Evolutionary conservation across 2,113 vertebrate species (phyloP).

Genomic region (Catharus fuscescens): DNA sequence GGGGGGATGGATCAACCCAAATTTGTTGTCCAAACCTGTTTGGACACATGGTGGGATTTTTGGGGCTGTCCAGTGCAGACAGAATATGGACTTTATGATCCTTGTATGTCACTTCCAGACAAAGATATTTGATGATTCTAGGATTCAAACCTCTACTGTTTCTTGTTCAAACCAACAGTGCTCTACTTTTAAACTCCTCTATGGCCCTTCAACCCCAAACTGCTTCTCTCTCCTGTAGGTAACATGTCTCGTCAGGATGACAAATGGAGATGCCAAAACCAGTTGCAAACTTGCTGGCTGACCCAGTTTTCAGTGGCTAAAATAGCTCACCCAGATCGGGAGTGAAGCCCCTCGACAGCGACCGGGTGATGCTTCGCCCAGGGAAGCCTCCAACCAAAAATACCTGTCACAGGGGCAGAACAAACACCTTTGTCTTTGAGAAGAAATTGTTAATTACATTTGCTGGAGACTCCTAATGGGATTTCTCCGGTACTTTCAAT

Average conservation of each 20-base stretch:
- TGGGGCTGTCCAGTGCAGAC: not conserved
- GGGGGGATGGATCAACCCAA: rapidly evolving
- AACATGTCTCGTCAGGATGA: not conserved
- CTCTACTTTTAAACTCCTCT: not conserved
- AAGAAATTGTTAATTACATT: slow-evolving; percentile 60
- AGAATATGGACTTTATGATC: not conserved
- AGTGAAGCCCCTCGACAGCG: rapidly evolving
- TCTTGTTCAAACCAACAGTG: not conserved
- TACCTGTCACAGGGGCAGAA: not conserved
- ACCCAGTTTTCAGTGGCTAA: not conserved
- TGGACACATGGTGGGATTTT: not conserved
- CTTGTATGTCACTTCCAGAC: rapidly evolving
- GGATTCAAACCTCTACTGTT: not conserved
- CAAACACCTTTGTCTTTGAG: not conserved
- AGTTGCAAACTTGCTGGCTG: not conserved
- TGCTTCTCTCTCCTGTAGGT: not conserved
- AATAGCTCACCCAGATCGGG: not conserved
- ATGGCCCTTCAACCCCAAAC: not conserved
- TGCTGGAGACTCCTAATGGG: slow-evolving; percentile 48
- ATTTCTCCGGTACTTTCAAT: slow-evolving; percentile 41
- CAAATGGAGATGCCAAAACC: slow-evolving; percentile 32
- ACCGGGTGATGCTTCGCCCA: not conserved
- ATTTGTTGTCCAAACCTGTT: not conserved
- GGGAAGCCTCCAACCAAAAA: not conserved
- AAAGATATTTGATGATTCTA: not conserved